Evolutionary conservation across 2,888 invertebrate genomes (phyloP), one percentile per base, ranked within the genome.

Genomic region (Chrysolina haemoptera): DNA sequence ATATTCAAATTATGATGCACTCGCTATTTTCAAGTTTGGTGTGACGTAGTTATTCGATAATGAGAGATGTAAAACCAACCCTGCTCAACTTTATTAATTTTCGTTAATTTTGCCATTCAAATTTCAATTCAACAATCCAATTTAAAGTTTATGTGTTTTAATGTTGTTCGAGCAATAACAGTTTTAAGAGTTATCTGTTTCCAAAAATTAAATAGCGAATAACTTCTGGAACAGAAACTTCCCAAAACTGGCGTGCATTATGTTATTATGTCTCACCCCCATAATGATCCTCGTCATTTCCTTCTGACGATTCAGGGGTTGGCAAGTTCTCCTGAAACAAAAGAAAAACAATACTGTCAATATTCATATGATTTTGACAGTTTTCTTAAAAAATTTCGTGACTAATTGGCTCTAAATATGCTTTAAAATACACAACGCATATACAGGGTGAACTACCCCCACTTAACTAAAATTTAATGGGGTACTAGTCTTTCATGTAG

Each of bases 261-360:
- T 35, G 35, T 35, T 48, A 22, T 14, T n/a, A 64, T 43, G 43
- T 78, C 92, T 92, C 89, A 93, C 93, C 92, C 85, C 92, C 89
- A 85, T 91, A 93, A 82, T 92, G 93, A 82, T 93, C 93, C 79
- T 94, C 94, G 80, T 93, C 93, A 80, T 90, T 91, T 87, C 92
- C 91, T 82, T 93, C 93, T 4, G 90, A 89, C 10, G 93, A 92
- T 84, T 93, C 93, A 40, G 93, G 91, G 46, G 93, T 93, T 76
- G 90, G 89, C 80, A 93, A 88, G 83, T 92, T 93, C 84, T 65
- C 65, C 65, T 65, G 48, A 46, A 65, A 65, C 46, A 43, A 41
- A 63, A 63, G 1, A 41, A 8, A 35, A 35, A 35, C 35, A 35
- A 35, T 27, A 27, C 27, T 27, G n/a, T n/a, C n/a, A n/a, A n/a